These are phyloP conservation scores for Corydoras maculifer DNA, from an alignment of 2,113 vertebrate genomes.

Conservation along the genomic window DNA sequence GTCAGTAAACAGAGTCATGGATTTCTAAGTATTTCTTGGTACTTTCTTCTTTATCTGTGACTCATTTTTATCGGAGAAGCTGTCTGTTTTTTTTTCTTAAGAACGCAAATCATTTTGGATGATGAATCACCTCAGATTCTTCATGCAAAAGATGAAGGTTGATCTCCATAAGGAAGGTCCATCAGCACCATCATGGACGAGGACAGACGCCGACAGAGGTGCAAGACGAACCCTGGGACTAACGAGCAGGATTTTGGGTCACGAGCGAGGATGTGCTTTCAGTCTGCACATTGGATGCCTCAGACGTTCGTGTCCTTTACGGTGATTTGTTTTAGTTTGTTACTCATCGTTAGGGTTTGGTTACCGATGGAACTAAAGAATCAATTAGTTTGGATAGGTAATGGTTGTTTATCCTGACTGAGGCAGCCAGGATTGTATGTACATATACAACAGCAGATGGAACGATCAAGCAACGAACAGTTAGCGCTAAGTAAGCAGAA, in stretches of 20 bases:
- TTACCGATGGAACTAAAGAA: conserved; percentile 3
- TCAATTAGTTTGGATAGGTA: conserved; percentile 3
- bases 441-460: conserved; percentile 26
- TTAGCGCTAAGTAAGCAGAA: conserved; percentile 10
- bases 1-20: too few species aligned
- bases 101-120: neutral
- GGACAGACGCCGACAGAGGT: neutral
- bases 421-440: conserved; percentile 3
- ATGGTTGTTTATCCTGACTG: conserved; percentile 6
- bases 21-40: too few species aligned
- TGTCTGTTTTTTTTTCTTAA: neutral
- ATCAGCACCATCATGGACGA: neutral
- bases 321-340: neutral
- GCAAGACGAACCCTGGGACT: neutral
- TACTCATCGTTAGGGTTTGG: conserved; percentile 1
- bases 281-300: conserved; percentile 9
- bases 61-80: neutral
- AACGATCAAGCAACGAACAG: neutral
- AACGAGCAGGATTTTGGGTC: neutral
- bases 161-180: neutral
- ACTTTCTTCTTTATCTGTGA: neutral
- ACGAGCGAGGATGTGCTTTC: neutral
- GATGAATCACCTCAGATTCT: neutral
- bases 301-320: neutral
- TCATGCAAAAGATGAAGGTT: neutral